Base-by-base conservation (phyloP, 2,113 vertebrate genomes). In the Platysternon megacephalum region DNA sequence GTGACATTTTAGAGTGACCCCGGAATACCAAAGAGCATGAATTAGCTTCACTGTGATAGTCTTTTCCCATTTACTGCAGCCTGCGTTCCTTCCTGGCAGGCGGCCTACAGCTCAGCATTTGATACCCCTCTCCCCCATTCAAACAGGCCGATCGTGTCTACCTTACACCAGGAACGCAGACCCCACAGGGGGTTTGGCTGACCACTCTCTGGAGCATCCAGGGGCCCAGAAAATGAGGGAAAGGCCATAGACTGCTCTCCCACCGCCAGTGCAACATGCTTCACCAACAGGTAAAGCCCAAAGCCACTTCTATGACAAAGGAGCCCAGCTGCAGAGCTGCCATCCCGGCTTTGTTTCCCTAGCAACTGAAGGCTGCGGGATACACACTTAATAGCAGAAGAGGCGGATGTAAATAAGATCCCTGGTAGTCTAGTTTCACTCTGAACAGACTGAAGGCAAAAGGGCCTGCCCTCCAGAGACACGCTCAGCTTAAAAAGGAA, bases 321-420 rank as follows among this genome's bases (percentile, higher is more conserved):
- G 91, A 97, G 94, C 65, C 29, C 11, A 28, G 28, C 86, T 95
- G 93, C 90, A 94, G 92, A 88, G 93, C 93, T 96, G 94, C 96
- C 96, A 96, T 90, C 94, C 97, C 93, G 91, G 94, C 97, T 95
- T 72, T 48, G 97, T 97, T 97, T 95, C 97, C 97, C 96, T 95
- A 92, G 91, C 96, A 97, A 97, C 97, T 32, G 51, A 92, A 95
- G 93, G 95, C 97, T 92, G 87, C 52, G 1, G 87, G 93, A 96
- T 91, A 90, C 90, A 58, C 26, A 88, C 78, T 1, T 48, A 95
- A 94, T 52, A 95, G 96, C 91, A 1, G 29, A 83, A 68, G 79
- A 56, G 14, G 72, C 56, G 68, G 68, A 83, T 92, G 97, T 95
- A 96, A 97, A 89, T 72, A 44, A 93, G 93, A 29, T n/a, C 42